Percentiles rank a stretch among this genome's conserved stretches.
These are phyloP conservation scores for Scomberomorus guttatus DNA, from an alignment of 2,797 vertebrate genomes.

Conservation along the genomic window DNA sequence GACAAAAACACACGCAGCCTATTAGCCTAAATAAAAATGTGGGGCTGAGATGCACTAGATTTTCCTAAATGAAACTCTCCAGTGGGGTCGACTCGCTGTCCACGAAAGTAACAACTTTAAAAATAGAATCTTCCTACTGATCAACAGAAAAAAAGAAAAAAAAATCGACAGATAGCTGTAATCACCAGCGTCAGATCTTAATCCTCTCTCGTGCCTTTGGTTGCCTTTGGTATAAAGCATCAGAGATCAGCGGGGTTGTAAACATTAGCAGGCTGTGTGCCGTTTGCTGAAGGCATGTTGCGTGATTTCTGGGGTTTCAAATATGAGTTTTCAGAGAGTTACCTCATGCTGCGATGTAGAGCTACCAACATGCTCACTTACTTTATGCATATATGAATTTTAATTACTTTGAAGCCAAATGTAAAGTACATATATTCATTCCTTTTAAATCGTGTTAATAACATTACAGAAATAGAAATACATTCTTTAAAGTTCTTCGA, in stretches of 20 bases:
- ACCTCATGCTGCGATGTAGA: slow-evolving; percentile 46
- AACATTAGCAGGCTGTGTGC: slow-evolving; percentile 67
- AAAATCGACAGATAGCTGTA: slow-evolving; percentile 43
- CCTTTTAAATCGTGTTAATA: neutral
- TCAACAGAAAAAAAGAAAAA: neutral
- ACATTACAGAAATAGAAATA: neutral
- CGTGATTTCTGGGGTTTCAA: slow-evolving; percentile 62
- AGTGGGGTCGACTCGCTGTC: neutral
- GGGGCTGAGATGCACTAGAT: neutral
- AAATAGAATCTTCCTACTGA: neutral
- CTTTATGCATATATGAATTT: slow-evolving; percentile 54
- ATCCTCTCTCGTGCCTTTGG: slow-evolving; percentile 8
- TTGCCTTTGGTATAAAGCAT: slow-evolving; percentile 46
- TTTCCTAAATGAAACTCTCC: neutral
- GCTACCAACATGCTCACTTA: slow-evolving; percentile 39
- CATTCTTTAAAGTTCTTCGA: neutral
- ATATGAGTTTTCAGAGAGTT: slow-evolving; percentile 44
- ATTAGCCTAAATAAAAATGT: too few species aligned
- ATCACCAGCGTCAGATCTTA: slow-evolving; percentile 35
- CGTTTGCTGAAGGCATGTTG: slow-evolving; percentile 67
- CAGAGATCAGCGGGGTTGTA: slow-evolving; percentile 50
- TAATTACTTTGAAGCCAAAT: slow-evolving; percentile 18
- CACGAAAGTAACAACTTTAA: neutral
- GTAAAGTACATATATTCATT: neutral
- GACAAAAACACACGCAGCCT: too few species aligned